phyloP scores from a whole-genome alignment of 2,797 vertebrate genomes.

The Esox lucius region DNA sequence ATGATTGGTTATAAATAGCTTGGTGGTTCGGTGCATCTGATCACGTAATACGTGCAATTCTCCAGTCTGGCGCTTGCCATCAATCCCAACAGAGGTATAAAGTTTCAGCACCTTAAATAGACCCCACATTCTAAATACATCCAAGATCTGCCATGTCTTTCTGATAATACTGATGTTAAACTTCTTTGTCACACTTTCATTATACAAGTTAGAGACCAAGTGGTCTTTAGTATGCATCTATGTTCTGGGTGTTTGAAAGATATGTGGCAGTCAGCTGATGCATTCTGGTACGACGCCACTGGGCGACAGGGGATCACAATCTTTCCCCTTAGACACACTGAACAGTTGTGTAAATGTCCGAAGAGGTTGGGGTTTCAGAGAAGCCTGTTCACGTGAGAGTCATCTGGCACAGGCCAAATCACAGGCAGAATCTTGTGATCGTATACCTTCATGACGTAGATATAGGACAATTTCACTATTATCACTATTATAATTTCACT shows the following conservation, averaged over 20 bases:
- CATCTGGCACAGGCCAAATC: conserved; percentile 17
- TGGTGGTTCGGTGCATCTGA: conserved; percentile 58
- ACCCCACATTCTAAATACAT: conserved; percentile 31
- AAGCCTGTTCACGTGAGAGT: conserved; percentile 34
- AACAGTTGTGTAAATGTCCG: conserved; percentile 20
- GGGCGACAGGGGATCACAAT: conserved; percentile 34
- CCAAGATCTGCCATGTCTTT: conserved; percentile 16
- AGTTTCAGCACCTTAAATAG: conserved; percentile 72
- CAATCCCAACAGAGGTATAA: conserved; percentile 63
- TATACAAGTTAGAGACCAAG: not conserved
- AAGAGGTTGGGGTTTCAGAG: conserved; percentile 29
- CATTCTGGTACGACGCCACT: conserved; percentile 51
- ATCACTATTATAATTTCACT: not conserved
- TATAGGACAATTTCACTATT: not conserved
- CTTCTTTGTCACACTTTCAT: not conserved
- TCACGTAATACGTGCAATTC: conserved; percentile 71
- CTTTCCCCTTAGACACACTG: conserved; percentile 21
- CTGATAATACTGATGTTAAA: conserved; percentile 20
- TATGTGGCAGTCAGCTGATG: conserved; percentile 50
- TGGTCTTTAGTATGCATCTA: not conserved
- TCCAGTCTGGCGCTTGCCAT: conserved; percentile 30
- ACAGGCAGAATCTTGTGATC: not conserved
- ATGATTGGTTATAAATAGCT: conserved; percentile 81
- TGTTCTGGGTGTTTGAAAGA: not conserved
- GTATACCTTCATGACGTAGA: not conserved